These are phyloP conservation scores for Polyodon spathula DNA, from an alignment of 2,113 vertebrate genomes.

Conservation along the genomic window DNA sequence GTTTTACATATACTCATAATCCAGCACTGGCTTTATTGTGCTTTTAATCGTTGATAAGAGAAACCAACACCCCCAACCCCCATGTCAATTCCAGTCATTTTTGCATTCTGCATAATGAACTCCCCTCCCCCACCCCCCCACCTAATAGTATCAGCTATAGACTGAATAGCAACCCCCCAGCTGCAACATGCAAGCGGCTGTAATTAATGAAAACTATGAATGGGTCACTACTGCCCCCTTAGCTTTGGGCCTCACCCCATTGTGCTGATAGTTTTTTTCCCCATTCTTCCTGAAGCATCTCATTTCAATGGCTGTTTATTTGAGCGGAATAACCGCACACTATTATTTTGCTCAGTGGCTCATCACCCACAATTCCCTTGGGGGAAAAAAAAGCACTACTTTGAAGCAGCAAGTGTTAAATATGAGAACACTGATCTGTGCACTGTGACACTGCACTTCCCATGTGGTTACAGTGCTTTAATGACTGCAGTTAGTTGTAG, in stretches of 20 bases:
- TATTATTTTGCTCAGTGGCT: slow-evolving; percentile 2
- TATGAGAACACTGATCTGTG: neutral
- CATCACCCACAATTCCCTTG: slow-evolving; percentile 9
- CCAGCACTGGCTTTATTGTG: too few relatives aligned
- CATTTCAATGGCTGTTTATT: slow-evolving; percentile 11
- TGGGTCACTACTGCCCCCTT: slow-evolving; percentile 6
- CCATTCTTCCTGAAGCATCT: slow-evolving; percentile 15
- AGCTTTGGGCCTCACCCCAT: slow-evolving; percentile 2
- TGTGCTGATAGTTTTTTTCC: slow-evolving; percentile 9
- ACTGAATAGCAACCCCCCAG: too few relatives aligned
- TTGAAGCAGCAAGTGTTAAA: neutral
- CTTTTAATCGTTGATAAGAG: too few relatives aligned
- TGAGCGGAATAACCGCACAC: slow-evolving; percentile 9
- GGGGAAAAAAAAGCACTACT: neutral
- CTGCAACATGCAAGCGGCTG: slow-evolving; percentile 12
- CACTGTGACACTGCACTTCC: neutral
- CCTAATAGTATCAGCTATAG: too few relatives aligned
- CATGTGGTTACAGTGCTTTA: neutral
- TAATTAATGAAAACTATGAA: slow-evolving; percentile 14
- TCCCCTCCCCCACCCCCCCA: too few relatives aligned
- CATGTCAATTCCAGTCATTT: too few relatives aligned
- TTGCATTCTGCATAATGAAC: too few relatives aligned
- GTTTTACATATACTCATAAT: too few relatives aligned
- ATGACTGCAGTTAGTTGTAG: neutral
- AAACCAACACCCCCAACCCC: too few relatives aligned